Evolutionary conservation across 2,888 invertebrate genomes (phyloP).

Genomic region (Eristalis arbustorum): DNA sequence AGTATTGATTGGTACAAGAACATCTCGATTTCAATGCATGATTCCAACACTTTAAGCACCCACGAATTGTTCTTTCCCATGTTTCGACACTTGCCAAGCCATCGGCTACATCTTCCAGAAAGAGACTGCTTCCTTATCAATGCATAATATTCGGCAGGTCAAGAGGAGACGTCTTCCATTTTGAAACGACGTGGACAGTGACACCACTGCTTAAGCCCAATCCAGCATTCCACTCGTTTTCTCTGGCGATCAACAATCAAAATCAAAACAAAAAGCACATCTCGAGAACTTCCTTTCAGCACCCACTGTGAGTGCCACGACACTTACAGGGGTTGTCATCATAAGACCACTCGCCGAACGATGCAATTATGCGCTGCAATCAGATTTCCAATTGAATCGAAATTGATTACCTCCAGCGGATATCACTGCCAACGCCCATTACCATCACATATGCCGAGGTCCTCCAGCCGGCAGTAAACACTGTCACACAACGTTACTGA

Average conservation of each 20-base stretch:
- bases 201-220: too few species aligned
- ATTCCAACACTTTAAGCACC: too few species aligned
- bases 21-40: too few species aligned
- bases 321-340: background rate
- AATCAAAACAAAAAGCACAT: background rate
- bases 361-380: background rate
- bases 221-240: background rate
- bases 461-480: background rate
- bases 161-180: too few species aligned
- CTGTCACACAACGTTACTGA: background rate
- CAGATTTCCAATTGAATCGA: background rate
- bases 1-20: too few species aligned
- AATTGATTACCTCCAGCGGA: background rate
- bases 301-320: background rate
- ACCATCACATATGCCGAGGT: background rate
- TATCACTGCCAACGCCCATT: background rate
- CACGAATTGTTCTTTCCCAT: too few species aligned
- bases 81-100: too few species aligned
- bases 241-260: too few species aligned
- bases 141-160: too few species aligned
- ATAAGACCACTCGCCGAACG: background rate
- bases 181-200: too few species aligned
- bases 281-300: background rate
- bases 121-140: too few species aligned
- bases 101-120: too few species aligned